Conservation (phyloP, 2,888 invertebrate genomes). For the Marronus borbonicus region DNA sequence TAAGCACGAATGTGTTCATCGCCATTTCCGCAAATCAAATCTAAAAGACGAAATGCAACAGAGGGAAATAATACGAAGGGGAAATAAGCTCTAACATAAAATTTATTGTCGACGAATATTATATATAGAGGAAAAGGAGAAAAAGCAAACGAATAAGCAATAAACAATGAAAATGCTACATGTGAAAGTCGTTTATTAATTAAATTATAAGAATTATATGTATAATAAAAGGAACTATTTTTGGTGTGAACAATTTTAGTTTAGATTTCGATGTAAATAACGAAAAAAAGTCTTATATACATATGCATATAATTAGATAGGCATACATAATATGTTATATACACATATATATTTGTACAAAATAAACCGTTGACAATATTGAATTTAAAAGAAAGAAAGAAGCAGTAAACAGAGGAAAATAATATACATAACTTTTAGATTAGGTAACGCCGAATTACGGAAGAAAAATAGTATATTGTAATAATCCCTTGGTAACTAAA, state of each 20-base stretch:
- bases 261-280: slow-evolving; percentile 47
- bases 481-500: slow-evolving; percentile 21
- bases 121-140: not conserved
- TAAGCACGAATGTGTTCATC: slow-evolving; percentile 45
- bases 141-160: slow-evolving; percentile 33
- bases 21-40: slow-evolving; percentile 7
- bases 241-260: slow-evolving; percentile 40
- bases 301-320: slow-evolving; percentile 31
- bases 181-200: slow-evolving; percentile 29
- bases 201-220: slow-evolving; percentile 12
- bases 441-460: slow-evolving; percentile 49
- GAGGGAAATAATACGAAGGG: not conserved
- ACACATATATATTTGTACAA: slow-evolving; percentile 44
- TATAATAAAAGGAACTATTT: slow-evolving; percentile 28
- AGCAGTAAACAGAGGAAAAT: slow-evolving; percentile 4
- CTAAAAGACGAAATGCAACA: slow-evolving; percentile 1
- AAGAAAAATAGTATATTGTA: slow-evolving; percentile 17
- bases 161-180: slow-evolving; percentile 35
- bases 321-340: slow-evolving; percentile 12
- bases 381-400: slow-evolving; percentile 28
- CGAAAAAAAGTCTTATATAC: slow-evolving; percentile 21
- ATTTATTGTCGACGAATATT: not conserved
- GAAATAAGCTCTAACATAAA: not conserved
- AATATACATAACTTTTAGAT: slow-evolving; percentile 31
- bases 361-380: slow-evolving; percentile 45